These are phyloP conservation scores for Apoda limacodes DNA, from an alignment of 2,888 invertebrate species.

Conservation along the genomic window DNA sequence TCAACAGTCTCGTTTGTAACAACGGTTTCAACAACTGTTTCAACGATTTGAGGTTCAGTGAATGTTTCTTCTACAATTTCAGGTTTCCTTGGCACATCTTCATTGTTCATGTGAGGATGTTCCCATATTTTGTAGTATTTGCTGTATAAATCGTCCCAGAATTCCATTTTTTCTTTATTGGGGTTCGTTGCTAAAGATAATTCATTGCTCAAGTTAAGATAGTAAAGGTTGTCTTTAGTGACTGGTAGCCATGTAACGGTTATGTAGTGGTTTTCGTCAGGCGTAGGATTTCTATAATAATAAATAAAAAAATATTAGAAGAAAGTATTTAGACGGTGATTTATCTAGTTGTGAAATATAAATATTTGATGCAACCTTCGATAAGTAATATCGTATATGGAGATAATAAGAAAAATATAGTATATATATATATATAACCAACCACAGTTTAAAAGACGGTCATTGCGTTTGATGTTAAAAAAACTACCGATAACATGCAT, in stretches of 20 bases:
- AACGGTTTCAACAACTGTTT: slow-evolving; percentile 6
- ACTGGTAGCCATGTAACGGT: slow-evolving; percentile 52
- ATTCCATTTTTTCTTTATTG: slow-evolving; percentile 50
- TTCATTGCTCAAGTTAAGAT: slow-evolving; percentile 40
- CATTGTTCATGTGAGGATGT: slow-evolving; percentile 26
- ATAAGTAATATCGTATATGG: too few species aligned
- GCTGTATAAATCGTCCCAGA: slow-evolving; percentile 50
- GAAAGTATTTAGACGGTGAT: not conserved
- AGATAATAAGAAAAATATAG: too few species aligned
- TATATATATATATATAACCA: too few species aligned
- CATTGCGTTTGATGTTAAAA: too few species aligned
- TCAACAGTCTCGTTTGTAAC: slow-evolving; percentile 8
- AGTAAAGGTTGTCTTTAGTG: slow-evolving; percentile 44
- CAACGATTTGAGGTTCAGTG: slow-evolving; percentile 20
- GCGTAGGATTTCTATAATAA: slow-evolving; percentile 54
- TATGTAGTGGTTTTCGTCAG: slow-evolving; percentile 49
- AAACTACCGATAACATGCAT: too few species aligned
- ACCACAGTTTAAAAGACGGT: too few species aligned
- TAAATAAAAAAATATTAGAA: slow-evolving; percentile 1
- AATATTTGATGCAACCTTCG: too few species aligned
- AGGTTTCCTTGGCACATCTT: not conserved
- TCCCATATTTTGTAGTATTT: slow-evolving; percentile 55
- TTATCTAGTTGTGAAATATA: too few species aligned
- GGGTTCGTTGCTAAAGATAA: slow-evolving; percentile 39
- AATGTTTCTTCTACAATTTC: slow-evolving; percentile 7